Percentiles rank a stretch among this genome's conserved stretches.
Conservation (phyloP, 2,797 vertebrate species). For the Xenopus petersii region DNA sequence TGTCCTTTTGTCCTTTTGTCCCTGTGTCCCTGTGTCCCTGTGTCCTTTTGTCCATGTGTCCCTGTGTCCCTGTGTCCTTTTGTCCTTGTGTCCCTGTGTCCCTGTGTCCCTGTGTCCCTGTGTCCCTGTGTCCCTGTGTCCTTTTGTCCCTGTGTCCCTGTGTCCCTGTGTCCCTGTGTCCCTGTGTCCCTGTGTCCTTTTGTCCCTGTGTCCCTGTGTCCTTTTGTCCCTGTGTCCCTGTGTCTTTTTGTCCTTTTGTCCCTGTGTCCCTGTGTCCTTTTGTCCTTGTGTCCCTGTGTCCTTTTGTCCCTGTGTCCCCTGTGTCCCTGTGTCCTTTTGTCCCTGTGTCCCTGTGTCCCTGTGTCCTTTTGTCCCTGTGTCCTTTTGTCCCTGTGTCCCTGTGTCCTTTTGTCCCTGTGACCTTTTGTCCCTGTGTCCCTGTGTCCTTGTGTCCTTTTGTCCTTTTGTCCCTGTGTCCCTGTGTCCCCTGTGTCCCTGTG, state of each 20-base stretch:
- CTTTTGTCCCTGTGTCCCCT: not conserved
- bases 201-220: not conserved
- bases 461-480: not conserved
- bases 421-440: not conserved
- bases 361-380: not conserved
- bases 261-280: not conserved
- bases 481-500: not conserved
- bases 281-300: not conserved
- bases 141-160: not conserved
- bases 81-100: not conserved
- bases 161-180: not conserved
- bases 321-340: too few relatives aligned
- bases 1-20: not conserved
- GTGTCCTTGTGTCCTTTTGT: not conserved
- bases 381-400: not conserved
- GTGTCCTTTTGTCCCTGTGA: not conserved
- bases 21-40: not conserved
- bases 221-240: too few relatives aligned
- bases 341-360: not conserved
- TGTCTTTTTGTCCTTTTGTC: too few relatives aligned
- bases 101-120: accelerated
- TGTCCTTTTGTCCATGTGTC: accelerated
- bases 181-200: not conserved
- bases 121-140: not conserved
- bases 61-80: not conserved